phyloP scores from a whole-genome alignment of 1,140 invertebrate species.

The fruit fly (Drosophila melanogaster) region Release_6_plus_ISO1_MT NT_033777.3:8172501-8173000 shows the following conservation, averaged over 20 bases:
- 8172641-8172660: slow-evolving; percentile 33
- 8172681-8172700: slow-evolving; percentile 63
- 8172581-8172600: slow-evolving; percentile 80
- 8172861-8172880: slow-evolving; percentile 51
- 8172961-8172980: slow-evolving; percentile 84
- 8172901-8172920: slow-evolving; percentile 37
- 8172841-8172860: slow-evolving; percentile 40
- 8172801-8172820: slow-evolving; percentile 55
- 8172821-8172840: slow-evolving; percentile 37
- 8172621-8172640: slow-evolving; percentile 29
- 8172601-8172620: slow-evolving; percentile 72
- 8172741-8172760: slow-evolving; percentile 50
- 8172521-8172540: slow-evolving; percentile 56
- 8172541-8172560: slow-evolving; percentile 34
- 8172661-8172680: slow-evolving; percentile 75
- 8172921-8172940: slow-evolving; percentile 80
- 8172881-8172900: slow-evolving; percentile 10
- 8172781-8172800: slow-evolving; percentile 58
- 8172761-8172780: slow-evolving; percentile 29
- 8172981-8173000: slow-evolving; percentile 79
- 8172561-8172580: slow-evolving; percentile 16
- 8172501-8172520: slow-evolving; percentile 18
- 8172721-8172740: slow-evolving; percentile 66
- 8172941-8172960: slow-evolving; percentile 84
- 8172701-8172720: slow-evolving; percentile 70